A percentile compares a stretch with the other conserved stretches of the same genome.
These are phyloP conservation scores for Tursiops truncatus DNA, from an alignment of 2,113 vertebrate genomes.

Conservation along the genomic window DNA sequence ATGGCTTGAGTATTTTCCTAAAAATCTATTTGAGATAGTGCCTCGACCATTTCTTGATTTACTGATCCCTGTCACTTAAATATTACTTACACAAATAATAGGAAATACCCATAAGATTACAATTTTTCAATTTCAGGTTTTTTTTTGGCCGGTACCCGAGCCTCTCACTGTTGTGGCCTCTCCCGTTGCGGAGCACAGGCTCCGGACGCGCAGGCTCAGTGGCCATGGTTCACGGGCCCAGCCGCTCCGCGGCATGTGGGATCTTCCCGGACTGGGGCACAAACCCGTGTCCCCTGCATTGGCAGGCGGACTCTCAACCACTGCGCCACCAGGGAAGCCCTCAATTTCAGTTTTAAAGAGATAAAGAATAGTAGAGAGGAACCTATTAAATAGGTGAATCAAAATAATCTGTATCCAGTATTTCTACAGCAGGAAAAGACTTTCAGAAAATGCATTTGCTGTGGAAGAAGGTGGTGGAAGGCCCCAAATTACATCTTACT, in stretches of 20 bases:
- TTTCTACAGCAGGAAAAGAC: constrained; percentile 11
- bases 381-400: not conserved
- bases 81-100: constrained; percentile 8
- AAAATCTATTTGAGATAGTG: not conserved
- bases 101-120: not conserved
- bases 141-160: too few species aligned
- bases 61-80: not conserved
- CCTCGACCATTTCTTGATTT: not conserved
- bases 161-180: too few species aligned
- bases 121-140: not conserved
- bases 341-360: not conserved
- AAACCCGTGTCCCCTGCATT: too few species aligned
- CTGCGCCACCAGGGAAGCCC: too few species aligned
- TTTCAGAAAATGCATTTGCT: constrained; percentile 17
- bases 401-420: not conserved
- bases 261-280: too few species aligned
- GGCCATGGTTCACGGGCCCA: too few species aligned
- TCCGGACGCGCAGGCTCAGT: too few species aligned
- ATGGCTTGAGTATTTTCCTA: constrained; percentile 26
- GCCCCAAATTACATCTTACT: not conserved
- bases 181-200: too few species aligned
- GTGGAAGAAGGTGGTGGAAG: not conserved
- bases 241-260: too few species aligned
- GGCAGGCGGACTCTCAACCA: too few species aligned
- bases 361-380: not conserved